Evolutionary conservation across 2,113 vertebrate species (phyloP).

Genomic region (Nansenia antarctica): DNA sequence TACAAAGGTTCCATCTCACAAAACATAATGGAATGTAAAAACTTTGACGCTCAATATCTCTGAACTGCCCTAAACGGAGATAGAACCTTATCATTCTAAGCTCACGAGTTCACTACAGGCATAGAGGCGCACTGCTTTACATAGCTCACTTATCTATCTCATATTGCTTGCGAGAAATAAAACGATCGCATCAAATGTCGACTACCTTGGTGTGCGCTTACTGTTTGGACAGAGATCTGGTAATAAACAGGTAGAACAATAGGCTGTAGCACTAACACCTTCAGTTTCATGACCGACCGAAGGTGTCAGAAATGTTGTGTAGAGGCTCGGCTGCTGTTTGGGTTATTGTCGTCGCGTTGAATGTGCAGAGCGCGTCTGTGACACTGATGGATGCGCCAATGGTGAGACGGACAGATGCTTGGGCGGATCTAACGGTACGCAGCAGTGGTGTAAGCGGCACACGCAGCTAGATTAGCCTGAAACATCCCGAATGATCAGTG

Average conservation of each 20-base stretch:
- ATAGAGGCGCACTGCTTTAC: neutral
- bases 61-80: no score
- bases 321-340: constrained; percentile 60
- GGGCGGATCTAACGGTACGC: constrained; percentile 90
- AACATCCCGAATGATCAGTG: constrained; percentile 70
- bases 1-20: no score
- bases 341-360: constrained; percentile 71
- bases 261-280: neutral
- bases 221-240: no score
- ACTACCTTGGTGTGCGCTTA: no score
- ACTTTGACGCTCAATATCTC: no score
- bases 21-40: no score
- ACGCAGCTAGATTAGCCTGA: constrained; percentile 67
- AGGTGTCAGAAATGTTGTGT: constrained; percentile 52
- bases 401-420: constrained; percentile 96
- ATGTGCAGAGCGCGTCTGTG: constrained; percentile 77
- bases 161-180: neutral
- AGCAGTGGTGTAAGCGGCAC: constrained; percentile 74
- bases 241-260: constrained; percentile 3
- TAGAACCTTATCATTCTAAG: no score
- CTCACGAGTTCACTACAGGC: neutral
- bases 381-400: constrained; percentile 95
- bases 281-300: constrained; percentile 11
- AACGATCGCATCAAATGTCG: neutral
- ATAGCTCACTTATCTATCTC: neutral